Evolutionary conservation across 2,797 vertebrate genomes (phyloP).

Genomic region (Xenentodon cancila): DNA sequence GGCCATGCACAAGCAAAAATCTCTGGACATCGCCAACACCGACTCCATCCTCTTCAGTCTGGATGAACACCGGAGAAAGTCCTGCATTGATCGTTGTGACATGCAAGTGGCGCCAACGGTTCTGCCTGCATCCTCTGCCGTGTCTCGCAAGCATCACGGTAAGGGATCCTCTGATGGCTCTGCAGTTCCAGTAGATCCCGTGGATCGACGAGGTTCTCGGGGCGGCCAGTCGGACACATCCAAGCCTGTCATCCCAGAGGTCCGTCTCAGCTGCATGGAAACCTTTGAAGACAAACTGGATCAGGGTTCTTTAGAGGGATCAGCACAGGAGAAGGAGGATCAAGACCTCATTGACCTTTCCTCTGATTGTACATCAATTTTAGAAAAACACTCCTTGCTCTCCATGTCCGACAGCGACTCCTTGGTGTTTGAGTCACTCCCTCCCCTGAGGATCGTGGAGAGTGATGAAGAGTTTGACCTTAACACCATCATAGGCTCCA

Average conservation of each 20-base stretch:
- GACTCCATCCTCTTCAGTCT: slow-evolving; percentile 96
- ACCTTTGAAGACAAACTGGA: slow-evolving; percentile 91
- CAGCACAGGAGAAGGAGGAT: slow-evolving; percentile 85
- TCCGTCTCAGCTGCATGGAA: slow-evolving; percentile 97
- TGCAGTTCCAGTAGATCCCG: slow-evolving; percentile 66
- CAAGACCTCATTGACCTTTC: slow-evolving; percentile 96
- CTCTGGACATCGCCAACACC: slow-evolving; percentile 96
- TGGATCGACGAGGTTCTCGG: slow-evolving; percentile 70
- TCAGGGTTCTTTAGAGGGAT: slow-evolving; percentile 72
- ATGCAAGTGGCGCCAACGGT: slow-evolving; percentile 75
- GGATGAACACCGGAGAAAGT: slow-evolving; percentile 96
- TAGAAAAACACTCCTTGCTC: slow-evolving; percentile 92
- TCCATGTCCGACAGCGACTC: slow-evolving; percentile 98
- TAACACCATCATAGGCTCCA: slow-evolving; percentile 66
- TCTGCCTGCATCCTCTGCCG: slow-evolving; percentile 71
- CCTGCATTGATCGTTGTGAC: slow-evolving; percentile 96
- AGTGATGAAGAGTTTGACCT: slow-evolving; percentile 95
- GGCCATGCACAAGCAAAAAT: slow-evolving; percentile 98
- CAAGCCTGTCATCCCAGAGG: slow-evolving; percentile 94
- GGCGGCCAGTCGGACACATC: slow-evolving; percentile 68
- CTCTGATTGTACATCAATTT: slow-evolving; percentile 94
- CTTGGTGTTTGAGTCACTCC: slow-evolving; percentile 93
- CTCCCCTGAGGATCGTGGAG: slow-evolving; percentile 95
- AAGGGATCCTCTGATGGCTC: slow-evolving; percentile 82
- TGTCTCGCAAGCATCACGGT: slow-evolving; percentile 70